phyloP scores from a whole-genome alignment of 2,888 invertebrate species.

The Melieria omissa region DNA sequence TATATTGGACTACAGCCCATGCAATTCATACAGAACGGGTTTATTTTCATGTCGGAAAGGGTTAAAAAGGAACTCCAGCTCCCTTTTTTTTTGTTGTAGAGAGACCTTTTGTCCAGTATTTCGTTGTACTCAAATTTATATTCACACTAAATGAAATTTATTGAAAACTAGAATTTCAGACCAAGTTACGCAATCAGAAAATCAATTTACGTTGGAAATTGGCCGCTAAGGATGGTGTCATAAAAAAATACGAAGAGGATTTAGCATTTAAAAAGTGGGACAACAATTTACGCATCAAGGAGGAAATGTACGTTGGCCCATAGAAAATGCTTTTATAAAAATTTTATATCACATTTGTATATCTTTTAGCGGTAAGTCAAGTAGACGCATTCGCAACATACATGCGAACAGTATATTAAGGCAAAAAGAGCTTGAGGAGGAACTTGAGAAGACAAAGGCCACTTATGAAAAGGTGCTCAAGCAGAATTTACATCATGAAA shows the following conservation, averaged over 20 bases:
- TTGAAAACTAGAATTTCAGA: slow-evolving; percentile 44
- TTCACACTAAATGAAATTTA: too few species aligned
- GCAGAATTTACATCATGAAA: slow-evolving; percentile 50
- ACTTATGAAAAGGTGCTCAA: slow-evolving; percentile 47
- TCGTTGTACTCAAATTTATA: too few species aligned
- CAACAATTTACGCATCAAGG: slow-evolving; percentile 52
- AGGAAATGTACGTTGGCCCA: slow-evolving; percentile 49
- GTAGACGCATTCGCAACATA: slow-evolving; percentile 47
- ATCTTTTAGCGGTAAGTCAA: slow-evolving; percentile 50
- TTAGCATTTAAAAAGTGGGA: slow-evolving; percentile 53
- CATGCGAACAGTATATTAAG: slow-evolving; percentile 47
- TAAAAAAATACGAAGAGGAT: slow-evolving; percentile 53
- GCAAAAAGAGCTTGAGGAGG: slow-evolving; percentile 51
- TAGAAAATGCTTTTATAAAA: background rate
- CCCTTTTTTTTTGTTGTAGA: too few species aligned
- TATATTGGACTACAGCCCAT: too few species aligned
- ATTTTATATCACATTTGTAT: background rate
- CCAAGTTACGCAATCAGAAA: slow-evolving; percentile 48
- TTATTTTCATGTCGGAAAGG: too few species aligned
- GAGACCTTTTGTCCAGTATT: too few species aligned
- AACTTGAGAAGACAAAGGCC: slow-evolving; percentile 45
- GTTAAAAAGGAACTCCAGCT: too few species aligned
- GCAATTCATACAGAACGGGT: too few species aligned
- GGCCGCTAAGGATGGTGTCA: slow-evolving; percentile 49
- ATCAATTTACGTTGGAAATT: slow-evolving; percentile 52